A percentile compares a stretch with the other conserved stretches of the same genome.
Evolutionary conservation across 2,888 invertebrate species (phyloP).

Genomic region (Syrphus vitripennis): DNA sequence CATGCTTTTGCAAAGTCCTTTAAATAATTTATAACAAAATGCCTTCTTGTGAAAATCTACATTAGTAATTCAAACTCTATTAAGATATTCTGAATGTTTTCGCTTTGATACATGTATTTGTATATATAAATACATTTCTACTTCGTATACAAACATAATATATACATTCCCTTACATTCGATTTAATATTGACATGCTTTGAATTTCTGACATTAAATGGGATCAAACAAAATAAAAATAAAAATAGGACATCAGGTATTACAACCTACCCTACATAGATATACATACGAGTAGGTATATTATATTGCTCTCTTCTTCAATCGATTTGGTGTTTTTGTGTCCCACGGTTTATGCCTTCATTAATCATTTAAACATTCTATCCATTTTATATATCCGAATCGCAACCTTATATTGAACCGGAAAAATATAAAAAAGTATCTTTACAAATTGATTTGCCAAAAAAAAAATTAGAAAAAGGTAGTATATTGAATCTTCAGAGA

Average conservation of each 20-base stretch:
- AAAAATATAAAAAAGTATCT: conserved; percentile 2
- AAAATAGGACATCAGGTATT: background rate
- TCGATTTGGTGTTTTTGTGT: conserved; percentile 31
- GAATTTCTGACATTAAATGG: conserved; percentile 49
- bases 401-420: conserved; percentile 28
- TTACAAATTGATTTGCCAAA: conserved; percentile 43
- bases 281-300: too few relatives aligned
- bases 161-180: background rate
- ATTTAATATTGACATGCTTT: conserved; percentile 28
- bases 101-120: background rate
- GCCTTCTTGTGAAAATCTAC: conserved; percentile 1
- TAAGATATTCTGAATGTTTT: conserved; percentile 1
- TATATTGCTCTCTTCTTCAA: background rate
- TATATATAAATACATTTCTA: too few relatives aligned
- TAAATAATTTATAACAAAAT: conserved; percentile 13
- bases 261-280: too few relatives aligned
- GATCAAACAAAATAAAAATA: conserved; percentile 39
- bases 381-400: conserved; percentile 45
- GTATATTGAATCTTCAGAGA: conserved; percentile 3
- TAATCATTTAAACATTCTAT: conserved; percentile 65
- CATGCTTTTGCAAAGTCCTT: background rate
- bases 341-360: conserved; percentile 66
- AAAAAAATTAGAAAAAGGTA: background rate
- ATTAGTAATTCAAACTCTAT: conserved; percentile 16
- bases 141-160: too few relatives aligned